Evolutionary conservation across 2,888 invertebrate species (phyloP).

Genomic region (Venusia cambrica): DNA sequence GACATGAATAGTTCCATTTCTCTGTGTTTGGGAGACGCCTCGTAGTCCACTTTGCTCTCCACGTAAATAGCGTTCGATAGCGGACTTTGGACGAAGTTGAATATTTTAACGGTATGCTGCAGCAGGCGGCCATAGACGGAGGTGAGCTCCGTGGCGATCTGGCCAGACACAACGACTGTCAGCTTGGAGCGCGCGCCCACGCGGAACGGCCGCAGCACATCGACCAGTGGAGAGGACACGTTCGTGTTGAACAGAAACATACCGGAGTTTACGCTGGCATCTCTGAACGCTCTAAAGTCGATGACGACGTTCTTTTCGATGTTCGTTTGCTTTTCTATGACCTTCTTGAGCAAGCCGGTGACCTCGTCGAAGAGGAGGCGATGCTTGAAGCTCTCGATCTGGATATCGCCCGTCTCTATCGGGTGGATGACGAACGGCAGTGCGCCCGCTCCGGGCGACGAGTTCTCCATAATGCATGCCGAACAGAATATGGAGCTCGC

Average conservation of each 20-base stretch:
- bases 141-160: constrained; percentile 89
- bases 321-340: constrained; percentile 80
- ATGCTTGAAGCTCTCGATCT: constrained; percentile 90
- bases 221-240: constrained; percentile 88
- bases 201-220: constrained; percentile 86
- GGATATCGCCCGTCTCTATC: constrained; percentile 88
- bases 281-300: constrained; percentile 92
- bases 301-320: constrained; percentile 59
- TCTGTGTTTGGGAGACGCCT: constrained; percentile 90
- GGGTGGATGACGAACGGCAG: constrained; percentile 79
- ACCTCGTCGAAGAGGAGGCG: constrained; percentile 90
- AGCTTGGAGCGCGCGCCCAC: constrained; percentile 75
- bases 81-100: constrained; percentile 84
- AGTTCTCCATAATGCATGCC: constrained; percentile 48
- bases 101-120: constrained; percentile 89
- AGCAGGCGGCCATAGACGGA: constrained; percentile 89
- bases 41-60: constrained; percentile 91
- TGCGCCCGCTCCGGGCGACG: constrained; percentile 25
- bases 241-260: constrained; percentile 97
- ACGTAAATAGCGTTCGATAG: constrained; percentile 87
- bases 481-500: constrained; percentile 59
- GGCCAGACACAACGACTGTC: constrained; percentile 91
- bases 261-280: constrained; percentile 93
- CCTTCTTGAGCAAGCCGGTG: constrained; percentile 89
- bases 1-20: constrained; percentile 95